Evolutionary conservation across 1,140 invertebrate genomes (phyloP).

Genomic region (Caenorhabditis brenneri): DNA sequence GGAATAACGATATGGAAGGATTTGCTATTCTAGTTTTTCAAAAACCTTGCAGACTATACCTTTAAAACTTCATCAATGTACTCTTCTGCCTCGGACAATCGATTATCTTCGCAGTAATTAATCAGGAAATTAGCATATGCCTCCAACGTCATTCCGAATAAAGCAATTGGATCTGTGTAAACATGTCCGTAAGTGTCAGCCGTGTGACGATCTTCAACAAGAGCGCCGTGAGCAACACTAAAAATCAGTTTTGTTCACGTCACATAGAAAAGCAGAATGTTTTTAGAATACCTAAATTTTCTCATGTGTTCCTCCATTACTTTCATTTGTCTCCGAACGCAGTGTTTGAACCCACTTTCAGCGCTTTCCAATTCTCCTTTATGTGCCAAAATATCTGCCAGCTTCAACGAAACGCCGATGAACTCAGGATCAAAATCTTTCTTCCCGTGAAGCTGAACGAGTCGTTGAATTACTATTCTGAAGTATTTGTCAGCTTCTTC

Average conservation of each 20-base stretch:
- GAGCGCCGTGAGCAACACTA: constrained; percentile 63
- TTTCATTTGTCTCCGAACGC: constrained; percentile 65
- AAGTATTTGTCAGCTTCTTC: constrained; percentile 67
- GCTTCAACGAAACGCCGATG: constrained; percentile 67
- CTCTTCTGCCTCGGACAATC: constrained; percentile 64
- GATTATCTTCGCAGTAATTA: constrained; percentile 60
- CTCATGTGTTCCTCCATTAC: constrained; percentile 60
- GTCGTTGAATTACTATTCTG: constrained; percentile 60
- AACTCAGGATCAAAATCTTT: constrained; percentile 67
- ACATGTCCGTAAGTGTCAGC: constrained; percentile 60
- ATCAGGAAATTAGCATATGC: constrained; percentile 68
- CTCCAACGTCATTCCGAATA: constrained; percentile 68
- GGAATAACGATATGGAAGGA: too few species aligned
- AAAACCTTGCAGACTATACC: constrained; percentile 50
- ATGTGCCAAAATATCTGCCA: constrained; percentile 68
- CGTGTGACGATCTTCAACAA: constrained; percentile 54
- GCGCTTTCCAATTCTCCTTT: constrained; percentile 65
- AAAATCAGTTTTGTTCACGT: too few species aligned
- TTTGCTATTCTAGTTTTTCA: neutral
- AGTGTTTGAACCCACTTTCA: constrained; percentile 68
- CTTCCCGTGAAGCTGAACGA: constrained; percentile 64
- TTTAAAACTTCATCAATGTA: constrained; percentile 70
- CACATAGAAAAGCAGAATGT: too few species aligned
- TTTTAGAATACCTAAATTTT: constrained; percentile 36
- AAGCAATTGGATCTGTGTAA: constrained; percentile 68